Base-by-base conservation (phyloP, 2,113 vertebrate genomes). In the Megaptera novaeangliae region DNA sequence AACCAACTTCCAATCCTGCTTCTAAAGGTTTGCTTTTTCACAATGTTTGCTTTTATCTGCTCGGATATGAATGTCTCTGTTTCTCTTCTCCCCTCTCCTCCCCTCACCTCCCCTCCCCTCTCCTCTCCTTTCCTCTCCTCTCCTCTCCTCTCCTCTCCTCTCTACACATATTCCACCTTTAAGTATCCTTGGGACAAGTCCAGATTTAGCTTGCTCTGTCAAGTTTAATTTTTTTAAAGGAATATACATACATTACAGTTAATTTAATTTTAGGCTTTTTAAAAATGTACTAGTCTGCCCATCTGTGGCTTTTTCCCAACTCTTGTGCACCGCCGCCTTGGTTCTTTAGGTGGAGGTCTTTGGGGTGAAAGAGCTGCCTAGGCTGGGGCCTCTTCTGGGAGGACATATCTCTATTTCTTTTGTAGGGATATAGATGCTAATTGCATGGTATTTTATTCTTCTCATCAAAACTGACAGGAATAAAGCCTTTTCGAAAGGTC, bases 401-500 rank as follows among this genome's bases (percentile, higher is more conserved):
- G 88, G 39, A 93, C 41, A 96, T 86, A 61, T 97, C 98, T 97
- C 88, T 80, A 66, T 49, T 91, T 97, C 97, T 91, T 90, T 86
- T 49, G 11, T 96, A 94, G 77, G 84, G 39, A 87, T 39, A 74
- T n/a, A 46, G 66, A 18, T 75, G 78, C 91, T 97, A 96, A 95
- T 97, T 95, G 96, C 95, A 80, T 36, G 8, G 94, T 96, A 93
- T 97, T 97, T 98, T 57, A 12, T 97, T 97, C 95, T 81, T 96
- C 96, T 94, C 96, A 88, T 91, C 98, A 97, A 97, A 96, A 36
- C 91, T 96, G 97, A 96, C 96, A 97, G 91, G 95, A 92, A 84
- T 98, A 41, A 98, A 96, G 93, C 89, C 86, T 98, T 97, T 86
- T 92, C 84, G 90, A 98, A 98, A 99, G 97, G 98, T 98, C 98